phyloP scores from a whole-genome alignment of 2,113 vertebrate genomes.

The Crotalus horridus region DNA sequence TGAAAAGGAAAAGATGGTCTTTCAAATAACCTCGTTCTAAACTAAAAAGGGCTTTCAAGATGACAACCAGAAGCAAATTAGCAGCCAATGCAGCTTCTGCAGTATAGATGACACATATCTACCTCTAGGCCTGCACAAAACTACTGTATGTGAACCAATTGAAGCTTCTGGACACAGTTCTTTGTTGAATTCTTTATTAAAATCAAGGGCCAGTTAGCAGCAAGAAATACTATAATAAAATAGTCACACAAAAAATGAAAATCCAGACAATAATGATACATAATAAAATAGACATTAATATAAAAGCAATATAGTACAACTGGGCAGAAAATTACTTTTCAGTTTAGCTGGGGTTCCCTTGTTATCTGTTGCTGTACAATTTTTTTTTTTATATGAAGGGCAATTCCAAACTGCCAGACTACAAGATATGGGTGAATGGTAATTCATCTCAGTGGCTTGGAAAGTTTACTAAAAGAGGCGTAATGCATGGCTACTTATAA shows the following conservation, averaged over 20 bases:
- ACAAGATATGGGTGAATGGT: neutral
- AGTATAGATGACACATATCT: no score
- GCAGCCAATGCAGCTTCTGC: no score
- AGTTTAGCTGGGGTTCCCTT: neutral
- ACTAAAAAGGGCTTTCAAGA: no score
- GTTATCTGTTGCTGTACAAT: neutral
- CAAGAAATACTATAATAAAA: neutral
- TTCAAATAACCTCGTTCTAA: no score
- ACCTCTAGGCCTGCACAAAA: no score
- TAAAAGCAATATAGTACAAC: neutral
- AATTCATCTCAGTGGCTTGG: neutral
- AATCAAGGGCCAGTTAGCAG: neutral
- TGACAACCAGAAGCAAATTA: no score
- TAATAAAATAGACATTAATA: neutral
- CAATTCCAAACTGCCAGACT: neutral
- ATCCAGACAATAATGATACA: neutral
- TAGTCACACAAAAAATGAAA: neutral
- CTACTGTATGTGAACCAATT: no score
- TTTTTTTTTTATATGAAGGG: neutral
- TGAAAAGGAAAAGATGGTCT: no score
- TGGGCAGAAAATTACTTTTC: neutral
- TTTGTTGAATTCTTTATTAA: neutral
- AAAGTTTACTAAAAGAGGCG: neutral
- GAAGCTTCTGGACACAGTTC: neutral
- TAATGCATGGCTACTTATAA: neutral